Conservation (phyloP, 92 coral and sea anemone genomes). For the Actinostola sp. region DNA sequence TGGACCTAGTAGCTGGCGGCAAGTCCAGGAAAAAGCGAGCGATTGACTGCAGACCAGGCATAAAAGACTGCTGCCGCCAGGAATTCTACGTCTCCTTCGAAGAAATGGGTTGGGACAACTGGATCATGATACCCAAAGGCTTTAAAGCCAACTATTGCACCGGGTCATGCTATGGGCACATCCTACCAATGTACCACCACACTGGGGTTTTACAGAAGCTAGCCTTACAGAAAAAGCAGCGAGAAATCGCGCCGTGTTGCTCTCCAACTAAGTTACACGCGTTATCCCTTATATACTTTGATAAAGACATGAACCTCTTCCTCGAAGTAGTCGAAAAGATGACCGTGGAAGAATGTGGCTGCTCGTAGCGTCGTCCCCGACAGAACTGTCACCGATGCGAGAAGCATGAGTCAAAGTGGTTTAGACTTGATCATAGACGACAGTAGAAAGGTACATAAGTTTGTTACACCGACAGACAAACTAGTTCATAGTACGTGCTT, state of each 20-base stretch:
- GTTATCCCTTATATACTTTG: slow-evolving; percentile 63
- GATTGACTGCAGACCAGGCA: slow-evolving; percentile 42
- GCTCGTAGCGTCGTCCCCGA: slow-evolving; percentile 25
- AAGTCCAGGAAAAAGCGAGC: slow-evolving; percentile 43
- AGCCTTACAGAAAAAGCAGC: not conserved
- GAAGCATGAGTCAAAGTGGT: not conserved
- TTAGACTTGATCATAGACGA: not conserved
- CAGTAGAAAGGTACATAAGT: not conserved
- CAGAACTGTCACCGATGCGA: no score
- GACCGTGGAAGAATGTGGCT: slow-evolving; percentile 65
- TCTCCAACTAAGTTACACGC: slow-evolving; percentile 52
- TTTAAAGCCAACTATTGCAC: slow-evolving; percentile 69
- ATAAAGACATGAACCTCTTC: slow-evolving; percentile 33
- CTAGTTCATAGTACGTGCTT: not conserved
- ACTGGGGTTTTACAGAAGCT: slow-evolving; percentile 47
- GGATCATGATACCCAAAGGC: slow-evolving; percentile 66
- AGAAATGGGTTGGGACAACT: slow-evolving; percentile 66
- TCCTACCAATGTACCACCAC: slow-evolving; percentile 34
- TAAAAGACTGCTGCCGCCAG: slow-evolving; percentile 56
- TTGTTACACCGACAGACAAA: not conserved
- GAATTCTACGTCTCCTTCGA: slow-evolving; percentile 51
- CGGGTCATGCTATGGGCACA: slow-evolving; percentile 55
- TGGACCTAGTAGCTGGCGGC: slow-evolving; percentile 46
- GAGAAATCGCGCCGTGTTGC: slow-evolving; percentile 60
- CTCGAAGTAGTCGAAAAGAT: slow-evolving; percentile 47